Evolutionary conservation across 2,113 vertebrate species (phyloP), one percentile per base, ranked within the genome.

Genomic region (Pristiophorus japonicus): DNA sequence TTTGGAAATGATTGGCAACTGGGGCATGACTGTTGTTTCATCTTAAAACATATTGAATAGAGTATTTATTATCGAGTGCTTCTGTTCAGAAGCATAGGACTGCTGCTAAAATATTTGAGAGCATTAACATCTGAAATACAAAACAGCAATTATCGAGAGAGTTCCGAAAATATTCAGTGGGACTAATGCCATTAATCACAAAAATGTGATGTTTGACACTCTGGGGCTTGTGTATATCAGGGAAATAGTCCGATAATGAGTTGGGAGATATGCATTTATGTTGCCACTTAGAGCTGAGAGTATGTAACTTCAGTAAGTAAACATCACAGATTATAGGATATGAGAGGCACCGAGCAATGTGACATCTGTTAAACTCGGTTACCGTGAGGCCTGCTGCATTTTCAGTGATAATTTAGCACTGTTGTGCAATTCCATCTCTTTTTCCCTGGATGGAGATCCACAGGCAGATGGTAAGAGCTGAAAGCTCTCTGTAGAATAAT

Each of bases 401-500:
- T n/a, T 63, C 34, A 22, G 59, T 92, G 88, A 63, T 88, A 92
- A 92, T 92, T 92, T 92, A 63, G 55, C 59, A 2, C 88, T 22
- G 34, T 62, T 92, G 88, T 92, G 59, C 7, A 38, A 92, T 92
- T 92, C 88, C 59, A 92, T 92, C 88, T n/a, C 42, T 92, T 42
- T n/a, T 92, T n/a, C n/a, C 59, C 88, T 92, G 88, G 88, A 92
- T 92, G 88, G n/a, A 92, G 88, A 92, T 92, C 88, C 55, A 38
- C 59, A 63, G 59, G 59, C 88, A 92, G 88, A 92, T 92, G 88
- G 88, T 92, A 63, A 65, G 59, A 63, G 88, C 88, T 92, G 88
- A 92, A 92, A 92, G 88, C 59, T 92, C 88, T 92, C 88, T 20
- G 88, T 38, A 92, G 88, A 63, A 92, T 63, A 92, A 92, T 92